A percentile compares a stretch with the other conserved stretches of the same genome.
Conservation (phyloP, 2,797 vertebrate genomes). For the Notamacropus eugenii region DNA sequence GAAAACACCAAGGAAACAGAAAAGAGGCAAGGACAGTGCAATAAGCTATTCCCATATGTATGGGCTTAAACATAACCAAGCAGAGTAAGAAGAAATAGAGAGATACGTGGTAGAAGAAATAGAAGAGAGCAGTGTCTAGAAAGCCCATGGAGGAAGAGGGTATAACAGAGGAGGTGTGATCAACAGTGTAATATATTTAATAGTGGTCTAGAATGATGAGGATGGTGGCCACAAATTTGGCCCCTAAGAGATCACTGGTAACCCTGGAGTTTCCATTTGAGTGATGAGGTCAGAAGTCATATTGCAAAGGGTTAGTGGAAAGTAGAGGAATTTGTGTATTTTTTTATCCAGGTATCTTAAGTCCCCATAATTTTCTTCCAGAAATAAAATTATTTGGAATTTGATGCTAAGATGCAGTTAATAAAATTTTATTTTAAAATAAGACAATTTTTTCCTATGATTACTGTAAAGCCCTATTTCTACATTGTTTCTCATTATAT, state of each 20-base stretch:
- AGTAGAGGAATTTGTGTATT: slow-evolving; percentile 26
- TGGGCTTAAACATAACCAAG: background rate
- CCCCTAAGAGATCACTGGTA: background rate
- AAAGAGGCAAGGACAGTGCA: background rate
- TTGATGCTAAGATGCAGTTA: background rate
- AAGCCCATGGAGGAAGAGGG: background rate
- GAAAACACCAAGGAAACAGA: background rate
- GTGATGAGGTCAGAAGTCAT: background rate
- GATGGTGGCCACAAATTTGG: background rate
- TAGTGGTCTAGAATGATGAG: background rate
- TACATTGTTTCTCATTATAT: slow-evolving; percentile 30
- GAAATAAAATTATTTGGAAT: slow-evolving; percentile 29
- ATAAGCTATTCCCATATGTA: background rate
- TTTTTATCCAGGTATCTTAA: background rate
- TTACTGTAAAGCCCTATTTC: slow-evolving; percentile 3
- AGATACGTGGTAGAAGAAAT: too few relatives aligned
- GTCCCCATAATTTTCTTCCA: slow-evolving; percentile 37
- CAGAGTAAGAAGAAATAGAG: background rate
- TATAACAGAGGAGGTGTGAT: background rate
- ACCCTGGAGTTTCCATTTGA: background rate
- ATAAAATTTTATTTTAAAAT: slow-evolving; percentile 6
- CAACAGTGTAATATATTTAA: background rate
- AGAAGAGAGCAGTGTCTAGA: background rate
- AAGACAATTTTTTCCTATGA: slow-evolving; percentile 8
- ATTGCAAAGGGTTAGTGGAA: too few relatives aligned